phyloP scores from a whole-genome alignment of 2,797 vertebrate genomes.

The Varecia variegata region DNA sequence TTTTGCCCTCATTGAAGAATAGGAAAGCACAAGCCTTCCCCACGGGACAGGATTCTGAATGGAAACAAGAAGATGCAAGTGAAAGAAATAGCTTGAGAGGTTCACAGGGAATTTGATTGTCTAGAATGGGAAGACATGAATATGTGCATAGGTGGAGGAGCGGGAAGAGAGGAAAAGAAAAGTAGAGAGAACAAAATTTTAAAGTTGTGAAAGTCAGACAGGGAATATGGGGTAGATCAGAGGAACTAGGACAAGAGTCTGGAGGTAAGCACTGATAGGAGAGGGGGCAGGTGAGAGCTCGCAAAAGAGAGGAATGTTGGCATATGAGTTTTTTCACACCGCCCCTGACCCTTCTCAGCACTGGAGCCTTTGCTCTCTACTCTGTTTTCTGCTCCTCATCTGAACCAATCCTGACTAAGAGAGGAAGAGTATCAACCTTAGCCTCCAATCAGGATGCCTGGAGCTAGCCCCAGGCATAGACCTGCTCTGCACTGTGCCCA shows the following conservation, averaged over 20 bases:
- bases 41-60: neutral
- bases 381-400: neutral
- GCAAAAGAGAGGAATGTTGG: neutral
- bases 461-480: neutral
- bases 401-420: neutral
- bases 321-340: neutral
- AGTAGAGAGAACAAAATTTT: neutral
- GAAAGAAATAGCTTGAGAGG: neutral
- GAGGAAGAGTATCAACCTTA: neutral
- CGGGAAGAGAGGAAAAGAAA: neutral
- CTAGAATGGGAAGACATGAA: neutral
- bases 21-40: neutral
- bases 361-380: neutral
- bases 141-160: neutral
- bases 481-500: neutral
- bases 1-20: neutral
- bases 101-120: neutral
- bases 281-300: neutral
- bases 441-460: neutral
- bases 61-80: neutral
- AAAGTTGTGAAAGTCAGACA: neutral
- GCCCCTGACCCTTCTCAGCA: neutral
- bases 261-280: neutral
- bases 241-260: neutral
- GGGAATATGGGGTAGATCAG: neutral